Percentiles rank a stretch among this genome's conserved stretches.
These are phyloP conservation scores for Anastrepha ludens DNA, from an alignment of 1,140 invertebrate genomes.

Conservation along the genomic window DNA sequence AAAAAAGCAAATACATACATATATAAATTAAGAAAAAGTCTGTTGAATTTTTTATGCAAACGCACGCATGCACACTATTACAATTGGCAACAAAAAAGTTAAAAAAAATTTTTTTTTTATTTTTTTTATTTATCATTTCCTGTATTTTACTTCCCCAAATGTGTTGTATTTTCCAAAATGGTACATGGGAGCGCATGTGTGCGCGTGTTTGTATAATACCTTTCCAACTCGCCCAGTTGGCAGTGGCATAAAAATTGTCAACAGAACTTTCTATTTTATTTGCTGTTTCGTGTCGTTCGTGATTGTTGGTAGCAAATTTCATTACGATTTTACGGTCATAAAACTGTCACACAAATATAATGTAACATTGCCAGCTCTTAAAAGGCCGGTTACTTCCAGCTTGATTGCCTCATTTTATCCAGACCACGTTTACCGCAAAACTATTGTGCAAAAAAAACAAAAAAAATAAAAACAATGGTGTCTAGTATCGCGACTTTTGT, in stretches of 20 bases:
- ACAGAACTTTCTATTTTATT: slow-evolving; percentile 51
- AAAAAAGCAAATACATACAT: too few species aligned
- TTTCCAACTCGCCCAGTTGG: not conserved
- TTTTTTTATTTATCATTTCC: not conserved
- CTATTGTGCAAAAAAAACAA: too few species aligned
- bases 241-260: not conserved
- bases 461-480: too few species aligned
- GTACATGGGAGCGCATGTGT: too few species aligned
- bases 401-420: not conserved
- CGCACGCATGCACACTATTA: not conserved
- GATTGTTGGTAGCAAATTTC: slow-evolving; percentile 34
- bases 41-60: slow-evolving; percentile 21
- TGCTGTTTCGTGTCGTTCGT: slow-evolving; percentile 6
- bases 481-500: not conserved
- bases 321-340: not conserved
- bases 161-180: not conserved
- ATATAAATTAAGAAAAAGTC: slow-evolving; percentile 7
- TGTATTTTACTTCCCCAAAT: not conserved
- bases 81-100: not conserved
- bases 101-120: not conserved
- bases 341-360: too few species aligned
- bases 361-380: not conserved
- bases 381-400: not conserved
- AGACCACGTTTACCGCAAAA: too few species aligned
- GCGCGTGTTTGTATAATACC: not conserved